Evolutionary conservation across 2,888 invertebrate species (phyloP).

Genomic region (Tachina grossa): DNA sequence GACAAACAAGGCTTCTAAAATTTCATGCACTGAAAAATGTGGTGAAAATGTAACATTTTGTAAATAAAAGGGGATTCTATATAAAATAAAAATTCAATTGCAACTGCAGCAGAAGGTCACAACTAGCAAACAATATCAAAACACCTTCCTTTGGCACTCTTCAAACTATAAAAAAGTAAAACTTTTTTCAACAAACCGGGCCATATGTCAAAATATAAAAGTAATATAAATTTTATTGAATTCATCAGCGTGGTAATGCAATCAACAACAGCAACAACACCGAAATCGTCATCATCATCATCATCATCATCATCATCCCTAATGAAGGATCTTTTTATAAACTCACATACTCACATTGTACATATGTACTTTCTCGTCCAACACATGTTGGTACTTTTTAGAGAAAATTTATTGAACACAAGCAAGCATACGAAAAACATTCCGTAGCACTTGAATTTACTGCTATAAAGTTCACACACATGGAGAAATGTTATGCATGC

Average conservation of each 20-base stretch:
- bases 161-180: slow-evolving; percentile 68
- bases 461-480: slow-evolving; percentile 70
- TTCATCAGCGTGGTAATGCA: slow-evolving; percentile 46
- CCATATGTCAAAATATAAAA: slow-evolving; percentile 80
- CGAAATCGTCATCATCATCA: not conserved
- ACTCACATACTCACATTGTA: not conserved
- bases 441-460: slow-evolving; percentile 51
- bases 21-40: slow-evolving; percentile 43
- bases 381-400: slow-evolving; percentile 54
- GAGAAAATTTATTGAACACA: slow-evolving; percentile 41
- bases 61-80: slow-evolving; percentile 36
- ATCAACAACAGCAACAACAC: slow-evolving; percentile 33
- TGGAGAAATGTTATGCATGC: not conserved
- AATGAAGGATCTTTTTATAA: slow-evolving; percentile 39
- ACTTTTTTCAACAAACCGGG: slow-evolving; percentile 73
- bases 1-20: slow-evolving; percentile 53
- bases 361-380: slow-evolving; percentile 12
- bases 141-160: slow-evolving; percentile 74
- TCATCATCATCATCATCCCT: slow-evolving; percentile 73
- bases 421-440: slow-evolving; percentile 24
- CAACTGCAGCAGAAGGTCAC: slow-evolving; percentile 70
- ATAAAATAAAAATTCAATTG: slow-evolving; percentile 28
- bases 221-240: slow-evolving; percentile 45
- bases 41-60: slow-evolving; percentile 69
- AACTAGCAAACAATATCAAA: slow-evolving; percentile 60